A percentile compares a stretch with the other conserved stretches of the same genome.
These are phyloP conservation scores for Tenthredo livida DNA, from an alignment of 2,888 invertebrate genomes.

Conservation along the genomic window DNA sequence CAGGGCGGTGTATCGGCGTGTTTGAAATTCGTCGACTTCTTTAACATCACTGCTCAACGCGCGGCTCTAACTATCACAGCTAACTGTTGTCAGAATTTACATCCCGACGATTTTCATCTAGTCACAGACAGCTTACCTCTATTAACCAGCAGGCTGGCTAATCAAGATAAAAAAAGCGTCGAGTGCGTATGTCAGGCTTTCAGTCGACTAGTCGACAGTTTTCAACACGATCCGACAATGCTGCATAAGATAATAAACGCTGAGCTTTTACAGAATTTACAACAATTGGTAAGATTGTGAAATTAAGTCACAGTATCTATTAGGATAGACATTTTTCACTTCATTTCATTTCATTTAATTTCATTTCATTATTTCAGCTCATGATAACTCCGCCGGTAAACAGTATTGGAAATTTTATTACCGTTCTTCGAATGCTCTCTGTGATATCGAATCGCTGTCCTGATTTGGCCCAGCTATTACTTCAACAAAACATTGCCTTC, in stretches of 20 bases:
- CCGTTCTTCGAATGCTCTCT: constrained; percentile 96
- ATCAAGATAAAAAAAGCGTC: constrained; percentile 98
- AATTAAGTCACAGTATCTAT: neutral
- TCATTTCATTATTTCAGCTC: constrained; percentile 80
- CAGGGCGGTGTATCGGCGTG: constrained; percentile 98
- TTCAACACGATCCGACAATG: constrained; percentile 93
- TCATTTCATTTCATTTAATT: too few relatives aligned
- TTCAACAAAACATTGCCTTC: constrained; percentile 97
- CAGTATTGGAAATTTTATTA: constrained; percentile 96
- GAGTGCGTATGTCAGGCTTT: constrained; percentile 98
- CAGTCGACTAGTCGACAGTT: constrained; percentile 97
- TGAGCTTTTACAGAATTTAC: constrained; percentile 94
- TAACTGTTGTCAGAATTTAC: constrained; percentile 97
- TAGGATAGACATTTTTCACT: too few relatives aligned
- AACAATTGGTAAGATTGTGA: constrained; percentile 87
- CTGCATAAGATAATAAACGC: constrained; percentile 96
- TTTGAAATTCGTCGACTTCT: constrained; percentile 98
- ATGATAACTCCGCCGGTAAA: constrained; percentile 97
- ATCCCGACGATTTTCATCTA: constrained; percentile 95
- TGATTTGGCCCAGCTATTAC: constrained; percentile 93
- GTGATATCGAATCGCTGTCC: constrained; percentile 98
- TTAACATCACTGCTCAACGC: constrained; percentile 98
- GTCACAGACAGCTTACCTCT: constrained; percentile 93
- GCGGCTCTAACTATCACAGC: constrained; percentile 98
- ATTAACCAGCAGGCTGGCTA: constrained; percentile 88